Conservation (phyloP, 92 coral and sea anemone genomes). For the Paramuricea clavata region DNA sequence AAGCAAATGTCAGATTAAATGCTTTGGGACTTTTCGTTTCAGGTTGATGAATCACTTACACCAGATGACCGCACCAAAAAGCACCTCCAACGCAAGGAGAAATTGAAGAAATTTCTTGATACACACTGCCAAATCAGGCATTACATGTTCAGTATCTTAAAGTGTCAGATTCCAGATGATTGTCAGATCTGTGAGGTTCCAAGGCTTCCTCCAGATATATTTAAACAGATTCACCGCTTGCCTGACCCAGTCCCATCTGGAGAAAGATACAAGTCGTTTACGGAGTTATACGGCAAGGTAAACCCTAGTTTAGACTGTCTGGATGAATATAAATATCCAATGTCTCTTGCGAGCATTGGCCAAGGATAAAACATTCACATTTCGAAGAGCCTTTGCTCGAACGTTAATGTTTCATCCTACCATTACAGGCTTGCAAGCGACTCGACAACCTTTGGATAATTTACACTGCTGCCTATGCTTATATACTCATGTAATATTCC, state of each 20-base stretch:
- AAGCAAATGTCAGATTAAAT: slow-evolving; percentile 18
- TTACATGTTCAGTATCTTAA: slow-evolving; percentile 51
- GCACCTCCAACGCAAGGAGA: slow-evolving; percentile 20
- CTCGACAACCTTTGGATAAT: too few relatives aligned
- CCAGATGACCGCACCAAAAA: slow-evolving; percentile 52
- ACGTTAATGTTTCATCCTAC: too few relatives aligned
- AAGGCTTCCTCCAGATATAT: slow-evolving; percentile 43
- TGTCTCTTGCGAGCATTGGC: too few relatives aligned
- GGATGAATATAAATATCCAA: too few relatives aligned
- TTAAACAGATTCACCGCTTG: slow-evolving; percentile 43
- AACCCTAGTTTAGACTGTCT: background rate
- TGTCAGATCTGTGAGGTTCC: slow-evolving; percentile 52
- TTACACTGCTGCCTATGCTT: too few relatives aligned
- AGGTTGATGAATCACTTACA: slow-evolving; percentile 41
- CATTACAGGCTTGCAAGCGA: too few relatives aligned
- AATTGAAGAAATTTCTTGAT: slow-evolving; percentile 40
- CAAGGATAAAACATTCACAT: too few relatives aligned
- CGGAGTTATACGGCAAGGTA: slow-evolving; percentile 21
- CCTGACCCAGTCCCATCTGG: slow-evolving; percentile 62
- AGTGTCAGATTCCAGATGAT: slow-evolving; percentile 26
- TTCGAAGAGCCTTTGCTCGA: too few relatives aligned
- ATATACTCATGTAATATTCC: too few relatives aligned
- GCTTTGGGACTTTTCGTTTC: slow-evolving; percentile 16
- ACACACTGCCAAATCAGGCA: slow-evolving; percentile 36
- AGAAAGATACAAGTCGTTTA: slow-evolving; percentile 28